Percentiles rank a stretch among this genome's conserved stretches.
phyloP scores from a whole-genome alignment of 2,797 vertebrate genomes.

The Catharus ustulatus region DNA sequence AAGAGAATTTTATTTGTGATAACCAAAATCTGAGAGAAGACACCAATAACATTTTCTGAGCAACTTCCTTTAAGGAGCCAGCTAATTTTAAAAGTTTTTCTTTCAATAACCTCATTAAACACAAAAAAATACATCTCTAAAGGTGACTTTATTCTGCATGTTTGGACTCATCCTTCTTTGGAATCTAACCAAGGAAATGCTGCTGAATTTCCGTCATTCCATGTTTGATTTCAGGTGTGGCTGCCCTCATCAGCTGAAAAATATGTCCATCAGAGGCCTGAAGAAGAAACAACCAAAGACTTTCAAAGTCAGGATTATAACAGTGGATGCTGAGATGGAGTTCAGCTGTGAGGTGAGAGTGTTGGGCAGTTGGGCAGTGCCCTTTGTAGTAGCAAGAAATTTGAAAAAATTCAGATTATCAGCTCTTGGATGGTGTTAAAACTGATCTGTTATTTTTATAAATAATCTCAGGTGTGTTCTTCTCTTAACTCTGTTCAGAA shows the following conservation, averaged over 20 bases:
- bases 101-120: background rate
- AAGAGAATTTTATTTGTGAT: background rate
- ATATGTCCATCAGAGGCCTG: conserved; percentile 91
- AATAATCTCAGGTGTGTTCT: background rate
- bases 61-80: background rate
- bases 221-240: conserved; percentile 45
- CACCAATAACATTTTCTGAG: background rate
- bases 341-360: conserved; percentile 90
- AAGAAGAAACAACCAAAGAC: conserved; percentile 94
- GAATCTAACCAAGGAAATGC: background rate
- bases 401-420: background rate
- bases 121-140: background rate
- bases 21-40: background rate
- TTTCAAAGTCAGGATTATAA: conserved; percentile 92
- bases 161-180: background rate
- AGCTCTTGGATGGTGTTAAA: background rate
- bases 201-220: background rate
- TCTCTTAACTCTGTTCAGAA: background rate
- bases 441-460: background rate
- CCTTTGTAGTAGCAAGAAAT: background rate
- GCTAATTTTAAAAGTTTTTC: background rate
- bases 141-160: background rate
- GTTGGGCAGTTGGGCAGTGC: background rate
- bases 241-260: conserved; percentile 39
- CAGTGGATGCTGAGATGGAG: conserved; percentile 94